These are phyloP conservation scores for Brachymystax lenok DNA, from an alignment of 2,797 vertebrate genomes.

Conservation along the genomic window DNA sequence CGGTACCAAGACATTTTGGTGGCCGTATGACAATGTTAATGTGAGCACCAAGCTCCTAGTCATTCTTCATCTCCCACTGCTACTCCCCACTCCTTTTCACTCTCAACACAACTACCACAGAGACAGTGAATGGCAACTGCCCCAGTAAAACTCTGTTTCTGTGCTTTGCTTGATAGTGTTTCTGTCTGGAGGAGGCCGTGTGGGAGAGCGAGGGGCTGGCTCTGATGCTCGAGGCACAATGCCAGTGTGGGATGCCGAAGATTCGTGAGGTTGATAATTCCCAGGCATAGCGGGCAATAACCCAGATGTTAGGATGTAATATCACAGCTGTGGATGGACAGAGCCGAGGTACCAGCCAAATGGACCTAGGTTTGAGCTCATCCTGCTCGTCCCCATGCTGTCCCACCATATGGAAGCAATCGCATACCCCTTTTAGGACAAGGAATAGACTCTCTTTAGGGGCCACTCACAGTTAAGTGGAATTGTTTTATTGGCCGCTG, in stretches of 20 bases:
- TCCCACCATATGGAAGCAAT: slow-evolving; percentile 99
- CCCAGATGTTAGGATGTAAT: slow-evolving; percentile 98
- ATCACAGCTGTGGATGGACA: slow-evolving; percentile 94
- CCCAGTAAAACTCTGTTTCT: slow-evolving; percentile 67
- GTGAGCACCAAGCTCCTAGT: slow-evolving; percentile 33
- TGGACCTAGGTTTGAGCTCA: slow-evolving; percentile 84
- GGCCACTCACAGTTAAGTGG: slow-evolving; percentile 96
- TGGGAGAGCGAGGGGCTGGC: slow-evolving; percentile 32
- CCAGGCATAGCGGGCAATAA: slow-evolving; percentile 97
- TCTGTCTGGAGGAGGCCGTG: slow-evolving; percentile 63
- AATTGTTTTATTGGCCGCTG: slow-evolving; percentile 97
- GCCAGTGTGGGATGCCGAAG: slow-evolving; percentile 94
- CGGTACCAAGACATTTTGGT: neutral
- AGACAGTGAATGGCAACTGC: slow-evolving; percentile 71
- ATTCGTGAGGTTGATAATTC: slow-evolving; percentile 93
- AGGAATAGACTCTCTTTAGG: slow-evolving; percentile 93
- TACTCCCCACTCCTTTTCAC: slow-evolving; percentile 47
- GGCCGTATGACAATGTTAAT: slow-evolving; percentile 46
- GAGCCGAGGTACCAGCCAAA: slow-evolving; percentile 90
- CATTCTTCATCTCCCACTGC: slow-evolving; percentile 10
- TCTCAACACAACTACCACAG: slow-evolving; percentile 46
- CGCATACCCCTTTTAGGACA: slow-evolving; percentile 93
- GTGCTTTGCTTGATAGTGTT: slow-evolving; percentile 76
- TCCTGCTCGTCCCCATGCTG: slow-evolving; percentile 93
- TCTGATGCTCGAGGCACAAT: slow-evolving; percentile 70